These are phyloP conservation scores for Microcaecilia unicolor DNA, from an alignment of 2,797 vertebrate species.

Conservation along the genomic window DNA sequence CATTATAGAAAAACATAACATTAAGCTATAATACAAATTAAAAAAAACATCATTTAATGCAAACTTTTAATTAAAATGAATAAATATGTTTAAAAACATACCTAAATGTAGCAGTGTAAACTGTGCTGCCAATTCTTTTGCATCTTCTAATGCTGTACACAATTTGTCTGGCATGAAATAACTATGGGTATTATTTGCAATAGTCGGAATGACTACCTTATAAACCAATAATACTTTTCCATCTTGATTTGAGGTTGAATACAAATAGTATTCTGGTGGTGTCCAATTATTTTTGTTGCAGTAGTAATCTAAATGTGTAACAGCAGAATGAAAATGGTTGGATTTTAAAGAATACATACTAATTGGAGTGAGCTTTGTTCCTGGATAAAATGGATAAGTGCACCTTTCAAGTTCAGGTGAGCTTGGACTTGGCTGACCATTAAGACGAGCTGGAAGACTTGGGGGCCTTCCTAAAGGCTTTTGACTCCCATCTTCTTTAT, in stretches of 20 bases:
- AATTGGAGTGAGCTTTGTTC: constrained; percentile 67
- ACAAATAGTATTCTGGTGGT: constrained; percentile 80
- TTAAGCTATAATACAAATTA: too few relatives aligned
- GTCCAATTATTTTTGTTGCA: constrained; percentile 79
- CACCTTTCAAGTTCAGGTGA: constrained; percentile 52
- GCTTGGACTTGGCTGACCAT: constrained; percentile 48
- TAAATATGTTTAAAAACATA: constrained; percentile 41
- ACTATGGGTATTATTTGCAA: constrained; percentile 52
- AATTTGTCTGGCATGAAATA: constrained; percentile 79
- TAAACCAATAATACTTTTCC: constrained; percentile 65
- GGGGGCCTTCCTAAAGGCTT: constrained; percentile 42
- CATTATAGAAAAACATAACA: too few relatives aligned
- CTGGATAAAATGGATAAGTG: constrained; percentile 65
- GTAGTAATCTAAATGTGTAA: constrained; percentile 78
- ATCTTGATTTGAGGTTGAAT: constrained; percentile 69
- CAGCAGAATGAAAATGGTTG: constrained; percentile 75
- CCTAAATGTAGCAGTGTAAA: constrained; percentile 72
- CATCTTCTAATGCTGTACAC: constrained; percentile 75
- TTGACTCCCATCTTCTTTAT: constrained; percentile 54
- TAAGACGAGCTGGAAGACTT: constrained; percentile 44
- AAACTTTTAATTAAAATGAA: constrained; percentile 3
- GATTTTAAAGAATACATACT: constrained; percentile 73
- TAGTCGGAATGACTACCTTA: constrained; percentile 62
- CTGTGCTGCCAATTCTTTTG: constrained; percentile 83
- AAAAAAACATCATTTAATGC: constrained; percentile 1